These are phyloP conservation scores for Anolis sagrei DNA, from an alignment of 2,113 vertebrate species.

Conservation along the genomic window DNA sequence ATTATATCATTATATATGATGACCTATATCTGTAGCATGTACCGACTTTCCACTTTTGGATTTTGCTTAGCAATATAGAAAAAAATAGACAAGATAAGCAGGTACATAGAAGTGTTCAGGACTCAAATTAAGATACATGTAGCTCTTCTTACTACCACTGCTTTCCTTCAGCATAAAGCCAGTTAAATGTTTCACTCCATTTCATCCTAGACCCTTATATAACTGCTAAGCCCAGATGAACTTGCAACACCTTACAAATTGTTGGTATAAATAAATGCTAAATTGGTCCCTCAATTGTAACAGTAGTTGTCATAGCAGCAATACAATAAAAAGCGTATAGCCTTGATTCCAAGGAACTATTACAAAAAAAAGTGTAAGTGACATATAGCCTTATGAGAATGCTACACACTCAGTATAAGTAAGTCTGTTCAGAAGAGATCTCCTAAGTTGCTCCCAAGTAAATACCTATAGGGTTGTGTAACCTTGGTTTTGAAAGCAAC, in stretches of 20 bases:
- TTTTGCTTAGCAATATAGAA: neutral
- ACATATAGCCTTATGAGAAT: neutral
- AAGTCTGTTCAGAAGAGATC: neutral
- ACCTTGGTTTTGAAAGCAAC: neutral
- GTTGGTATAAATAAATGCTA: slow-evolving; percentile 1
- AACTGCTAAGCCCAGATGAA: neutral
- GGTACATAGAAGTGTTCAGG: neutral
- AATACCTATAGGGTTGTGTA: neutral
- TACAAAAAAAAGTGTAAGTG: neutral
- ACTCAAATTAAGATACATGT: neutral
- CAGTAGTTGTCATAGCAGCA: neutral
- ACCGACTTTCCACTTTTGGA: neutral
- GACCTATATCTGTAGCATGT: neutral
- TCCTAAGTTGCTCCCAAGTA: neutral
- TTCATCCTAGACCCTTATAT: neutral
- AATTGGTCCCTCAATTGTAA: neutral
- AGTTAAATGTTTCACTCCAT: neutral
- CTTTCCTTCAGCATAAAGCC: neutral
- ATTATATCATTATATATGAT: neutral
- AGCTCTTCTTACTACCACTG: neutral
- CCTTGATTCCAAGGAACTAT: neutral
- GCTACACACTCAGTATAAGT: neutral
- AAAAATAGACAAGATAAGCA: neutral
- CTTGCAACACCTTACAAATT: neutral
- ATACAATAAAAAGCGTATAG: neutral